These are phyloP conservation scores for Darevskia mixta DNA, from an alignment of 2,797 vertebrate species.

Conservation along the genomic window DNA sequence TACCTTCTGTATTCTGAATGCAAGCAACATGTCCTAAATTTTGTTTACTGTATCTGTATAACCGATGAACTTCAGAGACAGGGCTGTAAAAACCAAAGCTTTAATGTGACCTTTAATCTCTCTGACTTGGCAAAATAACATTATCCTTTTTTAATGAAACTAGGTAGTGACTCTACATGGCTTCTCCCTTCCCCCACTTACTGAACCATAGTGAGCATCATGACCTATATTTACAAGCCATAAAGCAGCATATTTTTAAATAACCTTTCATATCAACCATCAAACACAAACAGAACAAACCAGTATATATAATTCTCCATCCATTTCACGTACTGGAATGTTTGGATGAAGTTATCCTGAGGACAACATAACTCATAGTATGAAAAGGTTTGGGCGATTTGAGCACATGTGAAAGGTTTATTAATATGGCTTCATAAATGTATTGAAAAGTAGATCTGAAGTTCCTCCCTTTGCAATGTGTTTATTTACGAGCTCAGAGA, in stretches of 20 bases:
- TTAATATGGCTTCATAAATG: constrained; percentile 50
- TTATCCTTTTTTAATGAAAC: constrained; percentile 10
- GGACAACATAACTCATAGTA: constrained; percentile 44
- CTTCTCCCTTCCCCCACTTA: background rate
- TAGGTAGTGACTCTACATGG: constrained; percentile 28
- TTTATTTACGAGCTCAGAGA: constrained; percentile 37
- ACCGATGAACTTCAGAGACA: background rate
- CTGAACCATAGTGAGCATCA: constrained; percentile 9
- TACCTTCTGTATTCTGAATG: background rate
- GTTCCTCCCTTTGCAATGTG: constrained; percentile 39
- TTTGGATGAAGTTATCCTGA: constrained; percentile 16
- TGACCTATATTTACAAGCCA: constrained; percentile 1
- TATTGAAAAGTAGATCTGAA: constrained; percentile 57
- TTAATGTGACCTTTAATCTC: background rate
- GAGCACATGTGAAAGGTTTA: background rate
- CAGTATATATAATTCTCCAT: constrained; percentile 31
- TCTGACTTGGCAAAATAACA: background rate
- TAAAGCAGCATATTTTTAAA: background rate
- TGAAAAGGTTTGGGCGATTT: constrained; percentile 31
- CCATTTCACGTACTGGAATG: constrained; percentile 20
- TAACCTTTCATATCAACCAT: constrained; percentile 10
- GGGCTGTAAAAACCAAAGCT: background rate
- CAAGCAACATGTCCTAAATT: background rate
- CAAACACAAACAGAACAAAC: background rate
- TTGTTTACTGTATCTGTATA: background rate